phyloP scores from a whole-genome alignment of 2,888 invertebrate species.

The Eretmocerus hayati region DNA sequence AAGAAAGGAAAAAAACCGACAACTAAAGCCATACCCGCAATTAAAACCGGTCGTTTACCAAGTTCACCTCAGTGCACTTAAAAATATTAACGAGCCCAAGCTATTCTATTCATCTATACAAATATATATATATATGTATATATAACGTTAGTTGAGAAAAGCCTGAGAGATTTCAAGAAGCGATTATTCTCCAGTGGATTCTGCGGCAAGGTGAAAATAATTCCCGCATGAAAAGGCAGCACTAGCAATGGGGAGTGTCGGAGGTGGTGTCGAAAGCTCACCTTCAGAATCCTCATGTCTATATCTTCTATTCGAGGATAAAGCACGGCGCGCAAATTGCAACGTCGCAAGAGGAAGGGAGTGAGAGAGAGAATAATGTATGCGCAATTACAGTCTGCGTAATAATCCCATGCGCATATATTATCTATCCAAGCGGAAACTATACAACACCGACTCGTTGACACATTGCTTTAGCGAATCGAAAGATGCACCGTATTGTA shows the following conservation, averaged over 20 bases:
- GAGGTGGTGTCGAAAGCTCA: not conserved
- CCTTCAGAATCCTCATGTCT: too few relatives aligned
- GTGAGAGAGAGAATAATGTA: conserved; percentile 15
- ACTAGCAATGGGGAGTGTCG: not conserved
- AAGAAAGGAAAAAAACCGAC: not conserved
- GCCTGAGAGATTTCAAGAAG: conserved; percentile 12
- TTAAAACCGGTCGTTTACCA: not conserved
- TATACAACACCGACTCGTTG: too few relatives aligned
- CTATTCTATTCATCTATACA: too few relatives aligned
- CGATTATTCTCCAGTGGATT: conserved; percentile 21
- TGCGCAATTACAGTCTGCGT: conserved; percentile 23
- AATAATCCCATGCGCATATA: conserved; percentile 23
- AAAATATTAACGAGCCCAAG: conserved; percentile 16
- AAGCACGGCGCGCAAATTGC: conserved; percentile 8
- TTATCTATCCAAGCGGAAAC: conserved; percentile 20
- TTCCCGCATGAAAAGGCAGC: conserved; percentile 18
- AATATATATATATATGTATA: too few relatives aligned
- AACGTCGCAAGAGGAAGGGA: too few relatives aligned
- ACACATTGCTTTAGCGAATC: too few relatives aligned
- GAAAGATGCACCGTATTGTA: too few relatives aligned
- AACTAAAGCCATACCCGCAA: not conserved
- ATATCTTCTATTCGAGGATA: too few relatives aligned
- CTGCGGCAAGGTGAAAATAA: conserved; percentile 12
- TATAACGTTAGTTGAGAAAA: too few relatives aligned
- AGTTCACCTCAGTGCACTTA: not conserved